phyloP scores from a whole-genome alignment of 2,888 invertebrate species.

The Pseudanteris insignis region DNA sequence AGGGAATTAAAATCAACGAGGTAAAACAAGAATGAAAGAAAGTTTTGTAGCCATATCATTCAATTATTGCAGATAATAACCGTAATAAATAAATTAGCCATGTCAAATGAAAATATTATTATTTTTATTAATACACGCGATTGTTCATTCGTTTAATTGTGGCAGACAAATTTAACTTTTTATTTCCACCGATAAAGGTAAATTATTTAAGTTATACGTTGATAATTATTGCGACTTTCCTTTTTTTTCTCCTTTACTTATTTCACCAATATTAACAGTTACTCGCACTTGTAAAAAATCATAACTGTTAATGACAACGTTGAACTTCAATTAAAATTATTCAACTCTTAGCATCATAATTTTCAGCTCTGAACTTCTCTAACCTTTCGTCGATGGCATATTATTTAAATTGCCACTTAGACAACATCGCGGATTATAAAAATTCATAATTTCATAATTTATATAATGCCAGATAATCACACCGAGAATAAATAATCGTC shows the following conservation, averaged over 20 bases:
- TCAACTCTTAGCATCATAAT: background rate
- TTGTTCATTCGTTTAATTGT: no score
- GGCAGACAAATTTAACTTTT: no score
- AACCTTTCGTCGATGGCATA: constrained; percentile 8
- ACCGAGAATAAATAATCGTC: no score
- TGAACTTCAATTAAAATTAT: constrained; percentile 4
- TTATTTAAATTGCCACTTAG: background rate
- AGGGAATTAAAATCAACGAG: constrained; percentile 12
- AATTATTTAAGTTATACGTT: no score
- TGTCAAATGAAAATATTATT: constrained; percentile 6
- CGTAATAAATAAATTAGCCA: constrained; percentile 1
- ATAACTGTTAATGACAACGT: background rate
- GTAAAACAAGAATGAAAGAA: constrained; percentile 11
- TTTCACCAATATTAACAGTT: no score
- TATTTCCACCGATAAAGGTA: no score
- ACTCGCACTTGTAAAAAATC: no score
- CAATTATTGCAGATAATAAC: constrained; percentile 12
- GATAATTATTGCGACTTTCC: no score
- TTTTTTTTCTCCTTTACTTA: no score
- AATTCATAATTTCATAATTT: constrained; percentile 2
- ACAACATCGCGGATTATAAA: background rate
- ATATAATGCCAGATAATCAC: no score
- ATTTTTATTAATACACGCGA: no score
- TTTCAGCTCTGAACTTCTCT: constrained; percentile 1
- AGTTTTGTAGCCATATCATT: constrained; percentile 9